Evolutionary conservation across 2,113 vertebrate genomes (phyloP).

Genomic region (Mus pahari): DNA sequence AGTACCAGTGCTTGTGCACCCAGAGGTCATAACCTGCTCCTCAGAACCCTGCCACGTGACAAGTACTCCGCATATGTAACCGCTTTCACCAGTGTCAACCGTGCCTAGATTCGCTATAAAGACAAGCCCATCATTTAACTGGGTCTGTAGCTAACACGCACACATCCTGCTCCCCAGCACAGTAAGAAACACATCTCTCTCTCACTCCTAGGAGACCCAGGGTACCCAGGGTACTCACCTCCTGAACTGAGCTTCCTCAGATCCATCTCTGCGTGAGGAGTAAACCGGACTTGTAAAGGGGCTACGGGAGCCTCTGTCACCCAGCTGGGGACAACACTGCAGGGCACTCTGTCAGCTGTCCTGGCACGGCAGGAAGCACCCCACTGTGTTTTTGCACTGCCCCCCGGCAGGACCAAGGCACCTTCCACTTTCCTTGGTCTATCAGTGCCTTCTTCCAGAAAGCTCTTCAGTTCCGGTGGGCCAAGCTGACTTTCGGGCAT

Average conservation of each 20-base stretch:
- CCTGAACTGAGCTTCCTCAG: constrained; percentile 86
- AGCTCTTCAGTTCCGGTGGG: neutral
- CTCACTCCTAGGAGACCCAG: neutral
- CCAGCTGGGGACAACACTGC: constrained; percentile 88
- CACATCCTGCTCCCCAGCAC: neutral
- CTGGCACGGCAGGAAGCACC: neutral
- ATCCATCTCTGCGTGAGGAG: constrained; percentile 88
- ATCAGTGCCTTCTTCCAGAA: neutral
- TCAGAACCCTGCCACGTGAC: neutral
- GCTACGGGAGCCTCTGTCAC: constrained; percentile 88
- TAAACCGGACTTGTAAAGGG: constrained; percentile 90
- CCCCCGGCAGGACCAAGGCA: neutral
- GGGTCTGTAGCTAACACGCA: neutral
- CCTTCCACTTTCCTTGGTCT: neutral
- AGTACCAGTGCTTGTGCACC: neutral
- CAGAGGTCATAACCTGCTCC: neutral
- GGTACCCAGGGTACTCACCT: constrained; percentile 82
- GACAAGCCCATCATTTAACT: constrained; percentile 4
- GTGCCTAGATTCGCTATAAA: neutral
- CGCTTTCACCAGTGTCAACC: neutral
- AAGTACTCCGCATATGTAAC: neutral
- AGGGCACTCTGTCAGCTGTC: neutral
- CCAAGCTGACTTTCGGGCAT: neutral
- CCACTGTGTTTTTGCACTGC: neutral
- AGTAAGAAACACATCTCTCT: neutral